phyloP scores from a whole-genome alignment of 1,140 invertebrate genomes.

The Matsumurasca onukii region DNA sequence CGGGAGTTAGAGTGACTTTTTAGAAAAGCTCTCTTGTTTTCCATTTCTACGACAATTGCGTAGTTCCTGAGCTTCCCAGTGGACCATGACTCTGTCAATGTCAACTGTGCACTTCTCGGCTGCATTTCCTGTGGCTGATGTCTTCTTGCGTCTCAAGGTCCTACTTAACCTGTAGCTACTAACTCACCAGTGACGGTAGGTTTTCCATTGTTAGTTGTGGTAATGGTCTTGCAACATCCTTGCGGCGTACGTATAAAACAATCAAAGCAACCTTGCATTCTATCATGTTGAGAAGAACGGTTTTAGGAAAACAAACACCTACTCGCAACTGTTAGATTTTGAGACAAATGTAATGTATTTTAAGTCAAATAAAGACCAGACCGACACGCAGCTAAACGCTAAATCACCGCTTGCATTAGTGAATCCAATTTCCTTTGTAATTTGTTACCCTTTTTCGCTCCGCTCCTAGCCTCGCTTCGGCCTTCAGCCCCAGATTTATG shows the following conservation, averaged over 20 bases:
- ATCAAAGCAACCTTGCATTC: background rate
- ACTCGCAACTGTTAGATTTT: background rate
- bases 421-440: no score
- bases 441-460: no score
- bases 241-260: background rate
- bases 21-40: background rate
- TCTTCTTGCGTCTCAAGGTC: background rate
- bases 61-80: background rate
- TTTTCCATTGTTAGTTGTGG: background rate
- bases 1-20: background rate
- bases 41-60: background rate
- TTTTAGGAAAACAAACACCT: background rate
- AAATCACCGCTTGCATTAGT: no score
- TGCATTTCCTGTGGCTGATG: background rate
- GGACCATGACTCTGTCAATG: no score
- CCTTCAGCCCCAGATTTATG: no score
- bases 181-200: background rate
- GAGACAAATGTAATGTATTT: no score
- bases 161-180: background rate
- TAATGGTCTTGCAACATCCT: background rate
- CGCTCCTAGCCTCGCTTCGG: no score
- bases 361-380: no score
- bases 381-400: no score
- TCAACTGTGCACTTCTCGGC: background rate
- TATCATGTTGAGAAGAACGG: background rate